phyloP scores from a whole-genome alignment of 2,888 invertebrate species.

The Hydroisotoma schaefferi region DNA sequence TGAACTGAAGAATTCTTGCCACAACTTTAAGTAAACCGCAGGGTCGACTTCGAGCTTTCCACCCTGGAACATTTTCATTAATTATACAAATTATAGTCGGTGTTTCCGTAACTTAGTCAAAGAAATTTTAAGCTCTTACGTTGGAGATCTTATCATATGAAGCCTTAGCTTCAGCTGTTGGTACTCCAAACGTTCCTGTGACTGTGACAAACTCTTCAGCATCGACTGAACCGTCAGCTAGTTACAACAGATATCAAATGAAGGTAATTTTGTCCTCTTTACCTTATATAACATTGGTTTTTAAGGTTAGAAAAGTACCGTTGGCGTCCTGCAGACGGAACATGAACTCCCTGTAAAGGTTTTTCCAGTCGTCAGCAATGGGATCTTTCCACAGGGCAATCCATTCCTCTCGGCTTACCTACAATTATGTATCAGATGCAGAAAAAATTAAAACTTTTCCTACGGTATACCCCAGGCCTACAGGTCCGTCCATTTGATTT shows the following conservation, averaged over 20 bases:
- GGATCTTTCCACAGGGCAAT: conserved; percentile 84
- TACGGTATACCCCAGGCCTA: no score
- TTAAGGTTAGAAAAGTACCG: conserved; percentile 54
- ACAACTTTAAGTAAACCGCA: conserved; percentile 71
- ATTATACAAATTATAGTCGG: not conserved
- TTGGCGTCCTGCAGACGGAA: conserved; percentile 88
- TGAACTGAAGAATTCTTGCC: conserved; percentile 85
- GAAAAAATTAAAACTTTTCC: no score
- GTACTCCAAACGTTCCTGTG: conserved; percentile 77
- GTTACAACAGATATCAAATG: conserved; percentile 7
- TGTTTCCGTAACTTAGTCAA: not conserved
- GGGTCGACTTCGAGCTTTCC: conserved; percentile 44
- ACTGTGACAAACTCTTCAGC: conserved; percentile 80
- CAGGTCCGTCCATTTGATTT: no score
- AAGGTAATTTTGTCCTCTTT: not conserved
- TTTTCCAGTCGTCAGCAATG: conserved; percentile 81
- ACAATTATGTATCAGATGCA: no score
- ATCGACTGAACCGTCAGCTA: conserved; percentile 80
- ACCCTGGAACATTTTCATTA: conserved; percentile 15
- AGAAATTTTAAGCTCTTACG: conserved; percentile 57
- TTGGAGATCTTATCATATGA: conserved; percentile 81
- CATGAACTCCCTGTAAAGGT: conserved; percentile 84
- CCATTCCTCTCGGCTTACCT: conserved; percentile 90
- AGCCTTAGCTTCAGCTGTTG: conserved; percentile 70
- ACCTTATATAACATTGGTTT: not conserved